phyloP scores from a whole-genome alignment of 2,797 vertebrate species.

The Enteromius trimaculatus region DNA sequence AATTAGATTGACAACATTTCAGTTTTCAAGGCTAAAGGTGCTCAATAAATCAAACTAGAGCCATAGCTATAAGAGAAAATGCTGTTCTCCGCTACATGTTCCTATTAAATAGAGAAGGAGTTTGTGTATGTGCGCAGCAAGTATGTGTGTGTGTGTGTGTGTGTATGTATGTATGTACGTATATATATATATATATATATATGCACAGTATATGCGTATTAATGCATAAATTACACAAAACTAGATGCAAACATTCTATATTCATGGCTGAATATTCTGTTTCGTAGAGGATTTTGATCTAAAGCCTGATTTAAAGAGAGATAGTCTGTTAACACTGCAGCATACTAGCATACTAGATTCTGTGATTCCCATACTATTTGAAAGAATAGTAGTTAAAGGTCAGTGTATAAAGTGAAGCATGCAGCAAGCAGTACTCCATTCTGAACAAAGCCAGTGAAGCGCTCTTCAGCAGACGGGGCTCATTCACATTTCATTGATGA shows the following conservation, averaged over 20 bases:
- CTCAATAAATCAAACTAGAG: background rate
- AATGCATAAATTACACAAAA: background rate
- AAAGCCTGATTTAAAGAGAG: background rate
- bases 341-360: too few species aligned
- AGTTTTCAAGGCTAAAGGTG: background rate
- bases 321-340: background rate
- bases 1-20: background rate
- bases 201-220: too few species aligned
- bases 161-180: too few species aligned
- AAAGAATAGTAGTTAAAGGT: background rate
- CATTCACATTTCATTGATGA: slow-evolving; percentile 13
- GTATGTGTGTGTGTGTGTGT: too few species aligned
- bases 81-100: background rate
- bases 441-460: slow-evolving; percentile 11
- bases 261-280: background rate
- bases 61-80: background rate
- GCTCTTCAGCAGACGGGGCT: background rate
- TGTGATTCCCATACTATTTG: background rate
- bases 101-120: background rate
- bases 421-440: background rate
- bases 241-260: background rate
- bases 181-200: too few species aligned
- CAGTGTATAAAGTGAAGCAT: slow-evolving; percentile 2
- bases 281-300: background rate
- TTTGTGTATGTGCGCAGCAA: background rate